phyloP scores from a whole-genome alignment of 2,113 vertebrate genomes.

The Tor tambroides region DNA sequence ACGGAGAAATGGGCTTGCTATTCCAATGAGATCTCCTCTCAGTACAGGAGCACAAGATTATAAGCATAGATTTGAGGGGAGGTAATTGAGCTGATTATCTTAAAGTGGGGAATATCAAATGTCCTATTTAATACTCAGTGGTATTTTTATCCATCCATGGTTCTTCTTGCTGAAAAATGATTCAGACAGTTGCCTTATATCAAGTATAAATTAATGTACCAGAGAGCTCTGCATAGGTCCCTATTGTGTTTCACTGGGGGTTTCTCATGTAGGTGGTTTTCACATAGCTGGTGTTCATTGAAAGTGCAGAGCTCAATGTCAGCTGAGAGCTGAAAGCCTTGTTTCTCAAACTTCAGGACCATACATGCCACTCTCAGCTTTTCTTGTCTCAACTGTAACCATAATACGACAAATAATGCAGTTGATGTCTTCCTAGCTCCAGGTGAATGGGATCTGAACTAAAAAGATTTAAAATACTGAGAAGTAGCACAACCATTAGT shows the following conservation, averaged over 20 bases:
- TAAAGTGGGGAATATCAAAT: constrained; percentile 18
- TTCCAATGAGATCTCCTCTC: constrained; percentile 29
- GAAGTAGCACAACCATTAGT: not conserved
- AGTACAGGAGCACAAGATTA: constrained; percentile 18
- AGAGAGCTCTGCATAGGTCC: not conserved
- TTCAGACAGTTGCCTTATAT: not conserved
- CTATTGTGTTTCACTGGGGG: not conserved
- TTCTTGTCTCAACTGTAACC: constrained; percentile 4
- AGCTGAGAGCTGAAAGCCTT: not conserved
- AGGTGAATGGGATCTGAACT: not conserved
- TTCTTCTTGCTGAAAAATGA: constrained; percentile 4
- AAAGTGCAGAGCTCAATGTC: not conserved
- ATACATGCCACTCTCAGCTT: not conserved
- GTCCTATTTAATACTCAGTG: constrained; percentile 21
- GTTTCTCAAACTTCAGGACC: not conserved
- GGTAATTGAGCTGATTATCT: constrained; percentile 37
- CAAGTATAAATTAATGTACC: constrained; percentile 7
- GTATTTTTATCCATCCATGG: constrained; percentile 22
- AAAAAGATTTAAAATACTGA: not conserved
- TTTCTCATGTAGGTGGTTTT: not conserved
- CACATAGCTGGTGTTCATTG: not conserved
- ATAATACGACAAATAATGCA: not conserved
- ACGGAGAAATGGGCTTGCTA: constrained; percentile 34
- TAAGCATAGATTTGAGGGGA: not conserved
- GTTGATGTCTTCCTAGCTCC: not conserved